These are phyloP conservation scores for Melinaea menophilus DNA, from an alignment of 2,888 invertebrate genomes.

Conservation along the genomic window DNA sequence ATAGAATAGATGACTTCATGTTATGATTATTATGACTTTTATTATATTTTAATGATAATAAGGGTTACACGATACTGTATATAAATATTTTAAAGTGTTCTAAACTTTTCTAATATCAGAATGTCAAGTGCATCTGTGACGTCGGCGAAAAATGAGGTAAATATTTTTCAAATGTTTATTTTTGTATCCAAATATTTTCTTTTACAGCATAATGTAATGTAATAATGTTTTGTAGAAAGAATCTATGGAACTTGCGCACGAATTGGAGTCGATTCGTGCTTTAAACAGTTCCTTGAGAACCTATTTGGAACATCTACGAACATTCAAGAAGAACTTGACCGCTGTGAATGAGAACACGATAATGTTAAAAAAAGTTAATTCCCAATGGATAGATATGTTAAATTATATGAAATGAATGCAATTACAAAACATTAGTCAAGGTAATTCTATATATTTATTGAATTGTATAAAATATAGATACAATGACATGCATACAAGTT, in stretches of 20 bases:
- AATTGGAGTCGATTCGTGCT: conserved; percentile 53
- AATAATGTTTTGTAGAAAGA: conserved; percentile 48
- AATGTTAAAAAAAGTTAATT: conserved; percentile 54
- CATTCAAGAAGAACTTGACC: conserved; percentile 49
- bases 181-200: conserved; percentile 4
- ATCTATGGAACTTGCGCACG: conserved; percentile 47
- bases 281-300: conserved; percentile 51
- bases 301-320: conserved; percentile 50
- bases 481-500: too few relatives aligned
- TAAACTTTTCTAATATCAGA: conserved; percentile 9
- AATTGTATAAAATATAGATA: too few relatives aligned
- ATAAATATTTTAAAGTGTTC: too few relatives aligned
- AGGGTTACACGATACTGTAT: too few relatives aligned
- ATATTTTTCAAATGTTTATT: neutral
- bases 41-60: too few relatives aligned
- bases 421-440: too few relatives aligned
- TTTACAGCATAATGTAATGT: conserved; percentile 10
- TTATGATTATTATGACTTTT: too few relatives aligned
- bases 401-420: conserved; percentile 33
- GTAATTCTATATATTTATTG: too few relatives aligned
- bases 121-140: conserved; percentile 45
- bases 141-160: conserved; percentile 51
- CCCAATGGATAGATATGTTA: conserved; percentile 50
- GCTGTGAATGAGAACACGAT: conserved; percentile 50
- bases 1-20: too few relatives aligned